Percentiles rank a stretch among this genome's conserved stretches.
phyloP scores from a whole-genome alignment of 2,888 invertebrate species.

The Leistus spinibarbis region DNA sequence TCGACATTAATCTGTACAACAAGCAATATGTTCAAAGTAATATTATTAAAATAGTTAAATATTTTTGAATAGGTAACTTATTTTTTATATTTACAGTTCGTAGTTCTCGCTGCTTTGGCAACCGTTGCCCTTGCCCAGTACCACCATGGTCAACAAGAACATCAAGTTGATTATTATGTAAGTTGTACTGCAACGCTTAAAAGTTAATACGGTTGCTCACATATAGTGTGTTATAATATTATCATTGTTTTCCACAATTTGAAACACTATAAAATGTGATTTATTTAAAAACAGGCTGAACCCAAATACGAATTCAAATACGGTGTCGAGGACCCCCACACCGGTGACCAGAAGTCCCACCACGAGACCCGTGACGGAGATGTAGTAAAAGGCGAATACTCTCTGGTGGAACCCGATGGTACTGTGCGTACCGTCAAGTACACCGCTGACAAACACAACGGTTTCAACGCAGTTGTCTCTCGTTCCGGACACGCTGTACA shows the following conservation, averaged over 20 bases:
- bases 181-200: background rate
- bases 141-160: conserved; percentile 13
- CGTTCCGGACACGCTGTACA: conserved; percentile 5
- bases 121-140: conserved; percentile 10
- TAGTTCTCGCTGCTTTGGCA: conserved; percentile 2
- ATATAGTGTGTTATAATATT: background rate
- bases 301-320: conserved; percentile 24
- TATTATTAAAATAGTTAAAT: background rate
- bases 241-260: too few species aligned
- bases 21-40: background rate
- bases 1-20: background rate
- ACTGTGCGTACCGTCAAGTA: conserved; percentile 16
- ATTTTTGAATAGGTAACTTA: background rate
- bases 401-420: conserved; percentile 19
- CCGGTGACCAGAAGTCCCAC: conserved; percentile 19
- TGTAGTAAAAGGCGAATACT: conserved; percentile 21
- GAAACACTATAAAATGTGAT: too few species aligned
- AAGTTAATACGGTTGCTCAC: background rate
- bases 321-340: conserved; percentile 14
- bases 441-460: conserved; percentile 22
- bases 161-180: conserved; percentile 27
- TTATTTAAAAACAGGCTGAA: background rate
- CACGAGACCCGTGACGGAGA: conserved; percentile 16
- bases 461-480: conserved; percentile 20
- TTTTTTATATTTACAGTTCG: background rate